Conservation (phyloP, 2,113 vertebrate genomes). For the Myotis yumanensis region DNA sequence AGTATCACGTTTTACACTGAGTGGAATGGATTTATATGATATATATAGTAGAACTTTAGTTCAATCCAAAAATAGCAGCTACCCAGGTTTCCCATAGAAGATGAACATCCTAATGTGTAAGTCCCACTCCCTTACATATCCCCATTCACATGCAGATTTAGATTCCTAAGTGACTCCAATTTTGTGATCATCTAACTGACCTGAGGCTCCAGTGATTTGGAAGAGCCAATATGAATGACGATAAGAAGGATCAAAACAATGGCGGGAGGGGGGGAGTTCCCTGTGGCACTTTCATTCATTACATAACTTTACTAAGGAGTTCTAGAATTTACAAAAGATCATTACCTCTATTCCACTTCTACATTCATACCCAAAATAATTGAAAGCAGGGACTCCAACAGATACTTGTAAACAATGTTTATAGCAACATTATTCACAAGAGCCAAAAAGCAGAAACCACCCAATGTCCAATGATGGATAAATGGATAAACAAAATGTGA, state of each 20-base stretch:
- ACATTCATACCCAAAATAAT: not conserved
- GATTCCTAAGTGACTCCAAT: not conserved
- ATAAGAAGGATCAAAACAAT: not conserved
- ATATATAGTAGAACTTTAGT: not conserved
- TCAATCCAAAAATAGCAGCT: not conserved
- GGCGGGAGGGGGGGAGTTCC: rapidly evolving
- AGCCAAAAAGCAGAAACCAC: not conserved
- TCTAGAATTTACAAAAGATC: not conserved
- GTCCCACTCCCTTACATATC: not conserved
- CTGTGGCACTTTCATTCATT: not conserved
- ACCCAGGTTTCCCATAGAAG: not conserved
- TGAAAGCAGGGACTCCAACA: not conserved
- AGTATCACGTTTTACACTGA: not conserved
- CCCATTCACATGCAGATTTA: not conserved
- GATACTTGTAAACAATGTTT: not conserved
- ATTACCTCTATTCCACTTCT: not conserved
- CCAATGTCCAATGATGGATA: not conserved
- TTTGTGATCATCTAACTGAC: not conserved
- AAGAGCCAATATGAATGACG: not conserved
- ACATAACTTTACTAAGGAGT: not conserved
- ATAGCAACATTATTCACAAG: not conserved
- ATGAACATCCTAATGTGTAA: not conserved
- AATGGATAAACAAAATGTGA: not conserved
- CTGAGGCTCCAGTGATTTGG: not conserved
- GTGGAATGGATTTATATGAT: not conserved